Evolutionary conservation across 2,888 invertebrate species (phyloP), one percentile per base, ranked within the genome.

Genomic region (Limnephilus auricula): DNA sequence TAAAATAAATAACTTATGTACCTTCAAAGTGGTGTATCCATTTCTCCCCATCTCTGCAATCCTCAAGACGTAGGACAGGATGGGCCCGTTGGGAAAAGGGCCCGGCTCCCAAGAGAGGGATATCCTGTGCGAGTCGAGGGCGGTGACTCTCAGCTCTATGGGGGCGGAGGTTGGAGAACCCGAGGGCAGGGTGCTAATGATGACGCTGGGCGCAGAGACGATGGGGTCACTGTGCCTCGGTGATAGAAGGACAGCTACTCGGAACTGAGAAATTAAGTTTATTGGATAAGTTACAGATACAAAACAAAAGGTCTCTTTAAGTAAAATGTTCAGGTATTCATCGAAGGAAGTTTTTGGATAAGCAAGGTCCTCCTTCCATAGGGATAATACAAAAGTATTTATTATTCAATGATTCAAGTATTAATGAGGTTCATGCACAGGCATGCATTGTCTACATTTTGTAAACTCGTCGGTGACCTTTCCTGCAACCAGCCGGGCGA

Each of bases 91-190:
- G 89, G 98, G 97, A 94, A 98, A 98, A 90, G 97, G 97, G 30
- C 99, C 99, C 30, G 98, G 97, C 94, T 97, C 97, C 99, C 99
- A 99, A 94, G 98, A 98, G 92, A 99, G 97, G 93, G 98, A 98
- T 92, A 99, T 97, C 93, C 98, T 97, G 93, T 97, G 97, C 89
- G 98, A 97, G 95, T 99, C 98, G 90, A 98, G 97, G 5, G 98
- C 97, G 91, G 98, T 97, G 32, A 98, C 97, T 93, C 97, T 96
- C 93, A 98, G 96, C 93, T 98, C 97, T 92, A 96, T 95, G 10
- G 98, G 98, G 37, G 97, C 96, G 0, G 98, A 99, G 93, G 97
- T 96, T 25, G 98, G 98, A 89, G 96, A 96, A 78, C 98, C 98
- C 91, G 96, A 96, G 9, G 98, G 96, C 80, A 97, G 95, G 0